Conservation (phyloP, 2,113 vertebrate genomes). For the Scortum barcoo region DNA sequence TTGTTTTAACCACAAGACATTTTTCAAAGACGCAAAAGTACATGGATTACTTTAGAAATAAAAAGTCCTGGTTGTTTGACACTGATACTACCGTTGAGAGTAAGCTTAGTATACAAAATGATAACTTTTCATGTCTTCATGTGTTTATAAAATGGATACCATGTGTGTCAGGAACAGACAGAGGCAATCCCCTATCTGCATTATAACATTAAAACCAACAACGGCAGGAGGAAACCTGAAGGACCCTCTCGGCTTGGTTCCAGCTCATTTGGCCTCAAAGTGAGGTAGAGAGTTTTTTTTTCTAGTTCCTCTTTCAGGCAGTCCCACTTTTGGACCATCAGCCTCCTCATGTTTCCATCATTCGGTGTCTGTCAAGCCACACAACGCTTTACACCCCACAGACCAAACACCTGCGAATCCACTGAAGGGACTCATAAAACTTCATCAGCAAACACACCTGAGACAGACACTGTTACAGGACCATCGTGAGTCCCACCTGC, state of each 20-base stretch:
- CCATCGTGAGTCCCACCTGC: conserved; percentile 36
- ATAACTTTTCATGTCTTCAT: too few relatives aligned
- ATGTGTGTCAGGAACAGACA: background rate
- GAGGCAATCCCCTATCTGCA: background rate
- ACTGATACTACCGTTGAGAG: background rate
- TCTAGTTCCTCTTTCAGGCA: conserved; percentile 45
- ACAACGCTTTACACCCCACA: background rate
- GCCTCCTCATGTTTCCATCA: conserved; percentile 1
- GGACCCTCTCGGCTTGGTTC: background rate
- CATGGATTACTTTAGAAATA: background rate
- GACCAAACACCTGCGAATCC: conserved; percentile 34
- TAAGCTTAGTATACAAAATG: background rate
- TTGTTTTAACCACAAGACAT: background rate
- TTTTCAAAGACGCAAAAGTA: background rate
- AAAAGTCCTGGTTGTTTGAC: background rate
- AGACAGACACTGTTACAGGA: background rate
- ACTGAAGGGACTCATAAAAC: conserved; percentile 34
- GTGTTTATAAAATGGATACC: background rate
- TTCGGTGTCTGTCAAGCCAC: background rate
- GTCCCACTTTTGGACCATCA: conserved; percentile 15
- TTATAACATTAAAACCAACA: background rate
- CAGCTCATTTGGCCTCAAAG: background rate
- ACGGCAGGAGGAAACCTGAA: background rate
- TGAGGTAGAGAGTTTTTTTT: background rate
- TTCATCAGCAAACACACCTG: conserved; percentile 55